These are phyloP conservation scores for Lepidonotus clava DNA, from an alignment of 2,888 invertebrate genomes.

Conservation along the genomic window DNA sequence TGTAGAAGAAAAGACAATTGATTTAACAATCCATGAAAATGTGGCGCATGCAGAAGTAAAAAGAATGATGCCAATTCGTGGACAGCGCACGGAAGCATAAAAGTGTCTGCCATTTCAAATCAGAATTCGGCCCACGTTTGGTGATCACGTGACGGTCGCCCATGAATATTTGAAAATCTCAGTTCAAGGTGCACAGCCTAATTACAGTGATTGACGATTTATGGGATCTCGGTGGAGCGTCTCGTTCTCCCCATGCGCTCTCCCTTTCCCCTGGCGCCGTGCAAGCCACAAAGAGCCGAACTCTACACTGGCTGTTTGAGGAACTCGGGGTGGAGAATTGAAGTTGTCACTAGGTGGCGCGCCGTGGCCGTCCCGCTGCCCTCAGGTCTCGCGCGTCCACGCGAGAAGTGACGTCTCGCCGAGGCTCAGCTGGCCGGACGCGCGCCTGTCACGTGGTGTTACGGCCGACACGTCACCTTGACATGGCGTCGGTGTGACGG, in stretches of 20 bases:
- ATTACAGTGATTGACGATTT: conserved; percentile 41
- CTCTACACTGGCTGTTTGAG: neutral
- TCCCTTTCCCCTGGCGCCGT: conserved; percentile 8
- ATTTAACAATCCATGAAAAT: conserved; percentile 23
- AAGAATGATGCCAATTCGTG: neutral
- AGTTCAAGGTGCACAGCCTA: conserved; percentile 46
- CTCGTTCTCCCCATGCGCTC: neutral
- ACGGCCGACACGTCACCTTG: conserved; percentile 34
- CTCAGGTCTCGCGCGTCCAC: conserved; percentile 45
- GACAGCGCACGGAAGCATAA: conserved; percentile 35
- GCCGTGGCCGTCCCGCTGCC: neutral
- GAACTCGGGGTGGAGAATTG: conserved; percentile 9
- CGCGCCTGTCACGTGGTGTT: conserved; percentile 53
- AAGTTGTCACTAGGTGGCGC: conserved; percentile 43
- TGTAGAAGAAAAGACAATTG: conserved; percentile 27
- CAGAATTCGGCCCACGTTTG: conserved; percentile 28
- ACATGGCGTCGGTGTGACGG: conserved; percentile 29
- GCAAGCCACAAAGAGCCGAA: conserved; percentile 13
- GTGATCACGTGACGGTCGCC: conserved; percentile 21
- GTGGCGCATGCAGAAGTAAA: neutral
- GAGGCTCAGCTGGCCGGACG: conserved; percentile 53
- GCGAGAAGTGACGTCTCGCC: conserved; percentile 32
- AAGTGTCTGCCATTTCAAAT: conserved; percentile 41
- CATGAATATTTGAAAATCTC: conserved; percentile 45
- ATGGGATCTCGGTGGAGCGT: conserved; percentile 40